Percentiles rank a stretch among this genome's conserved stretches.
These are phyloP conservation scores for Abramis brama DNA, from an alignment of 2,113 vertebrate species.

Conservation along the genomic window DNA sequence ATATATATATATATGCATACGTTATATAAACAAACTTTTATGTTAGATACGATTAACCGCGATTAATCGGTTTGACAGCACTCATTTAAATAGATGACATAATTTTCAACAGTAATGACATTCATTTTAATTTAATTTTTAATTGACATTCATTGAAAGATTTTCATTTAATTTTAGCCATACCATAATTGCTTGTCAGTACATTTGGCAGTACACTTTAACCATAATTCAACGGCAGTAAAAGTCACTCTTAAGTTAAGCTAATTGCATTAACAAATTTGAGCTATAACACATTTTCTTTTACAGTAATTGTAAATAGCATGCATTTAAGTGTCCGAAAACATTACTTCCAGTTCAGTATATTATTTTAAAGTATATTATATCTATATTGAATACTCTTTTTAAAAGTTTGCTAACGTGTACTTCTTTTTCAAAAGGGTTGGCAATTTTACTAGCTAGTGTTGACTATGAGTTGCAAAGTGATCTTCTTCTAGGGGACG, in stretches of 20 bases:
- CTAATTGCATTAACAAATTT: not conserved
- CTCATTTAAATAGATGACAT: not conserved
- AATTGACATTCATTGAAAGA: too few relatives aligned
- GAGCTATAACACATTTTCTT: not conserved
- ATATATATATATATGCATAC: too few relatives aligned
- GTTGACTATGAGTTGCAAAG: not conserved
- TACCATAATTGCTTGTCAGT: too few relatives aligned
- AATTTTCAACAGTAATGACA: not conserved
- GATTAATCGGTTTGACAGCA: too few relatives aligned
- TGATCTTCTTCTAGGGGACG: not conserved
- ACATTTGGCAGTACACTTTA: too few relatives aligned
- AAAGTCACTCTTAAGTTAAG: too few relatives aligned
- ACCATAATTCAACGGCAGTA: too few relatives aligned
- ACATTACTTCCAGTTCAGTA: not conserved
- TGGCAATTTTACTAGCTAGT: not conserved
- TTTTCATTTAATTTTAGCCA: not conserved
- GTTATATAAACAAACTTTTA: too few relatives aligned
- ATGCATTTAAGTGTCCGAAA: not conserved
- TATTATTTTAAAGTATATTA: not conserved
- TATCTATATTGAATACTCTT: not conserved
- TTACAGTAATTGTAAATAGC: not conserved
- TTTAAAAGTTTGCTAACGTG: not conserved
- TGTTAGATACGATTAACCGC: too few relatives aligned
- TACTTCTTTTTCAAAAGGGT: too few relatives aligned
- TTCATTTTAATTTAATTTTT: too few relatives aligned